Evolutionary conservation across 1,140 invertebrate genomes (phyloP), one percentile per base, ranked within the genome.

Genomic region (Pteromalus puparum): DNA sequence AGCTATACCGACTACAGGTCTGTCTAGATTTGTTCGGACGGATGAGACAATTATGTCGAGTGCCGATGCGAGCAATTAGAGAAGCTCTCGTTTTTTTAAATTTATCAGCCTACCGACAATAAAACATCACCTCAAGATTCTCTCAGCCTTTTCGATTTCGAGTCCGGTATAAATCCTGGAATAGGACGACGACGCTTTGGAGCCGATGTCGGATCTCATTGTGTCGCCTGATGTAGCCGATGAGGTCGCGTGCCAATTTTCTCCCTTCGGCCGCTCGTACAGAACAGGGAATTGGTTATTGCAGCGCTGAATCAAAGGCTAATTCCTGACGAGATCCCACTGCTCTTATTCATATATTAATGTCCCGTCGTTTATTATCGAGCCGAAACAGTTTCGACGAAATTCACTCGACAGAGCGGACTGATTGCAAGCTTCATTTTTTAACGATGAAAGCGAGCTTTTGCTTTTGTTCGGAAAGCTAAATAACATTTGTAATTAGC

Each of bases 201-300:
- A 38, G 9, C 61, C 77, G 12, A 67, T n/a, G 30, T 79, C 61
- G 42, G 34, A 80, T 80, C 46, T 42, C 65, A 80, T 68, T 80
- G 77, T 70, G 65, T 61, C 21, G n/a, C 0, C 2, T 68, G n/a
- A 68, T 80, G 53, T 34, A 46, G 65, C 65, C 65, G n/a, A 80
- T 80, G 65, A 42, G 65, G 61, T 13, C 21, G 7, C 34, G 30
- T 46, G 72, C 10, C 34, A 68, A 21, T 67, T 80, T 67, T 70
- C 65, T 42, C 65, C 26, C n/a, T 72, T 76, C 46, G 10, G 6
- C 42, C 12, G 42, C 75, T 28, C 28, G 4, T 77, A 10, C 30
- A 10, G 10, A 30, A 18, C 28, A 30, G 7, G n/a, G 21, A 80
- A 80, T 80, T 70, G n/a, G 65, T 68, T 80, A 80, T 80, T 80